Conservation (phyloP, 2,888 invertebrate genomes). For the Oscheius onirici region DNA sequence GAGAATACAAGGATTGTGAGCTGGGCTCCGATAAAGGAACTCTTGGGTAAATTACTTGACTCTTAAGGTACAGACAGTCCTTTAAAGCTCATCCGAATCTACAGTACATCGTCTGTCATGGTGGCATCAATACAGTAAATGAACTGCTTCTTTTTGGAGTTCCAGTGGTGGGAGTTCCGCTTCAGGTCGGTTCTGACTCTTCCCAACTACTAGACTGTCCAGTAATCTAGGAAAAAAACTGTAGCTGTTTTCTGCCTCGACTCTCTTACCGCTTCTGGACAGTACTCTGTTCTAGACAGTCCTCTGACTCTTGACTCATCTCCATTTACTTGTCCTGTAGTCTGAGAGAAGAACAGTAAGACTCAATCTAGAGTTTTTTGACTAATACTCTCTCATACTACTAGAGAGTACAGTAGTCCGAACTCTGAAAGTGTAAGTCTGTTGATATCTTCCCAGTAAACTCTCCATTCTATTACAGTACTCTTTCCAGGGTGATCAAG, state of each 20-base stretch:
- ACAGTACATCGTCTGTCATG: constrained; percentile 62
- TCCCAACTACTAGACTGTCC: neutral
- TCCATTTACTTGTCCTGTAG: neutral
- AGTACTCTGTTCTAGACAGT: neutral
- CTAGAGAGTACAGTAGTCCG: no score
- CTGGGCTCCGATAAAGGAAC: constrained; percentile 66
- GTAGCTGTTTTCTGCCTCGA: no score
- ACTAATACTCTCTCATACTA: no score
- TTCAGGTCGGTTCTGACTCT: constrained; percentile 56
- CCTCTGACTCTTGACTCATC: neutral
- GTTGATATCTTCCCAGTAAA: no score
- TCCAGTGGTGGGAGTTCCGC: constrained; percentile 63
- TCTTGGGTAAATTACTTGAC: constrained; percentile 47
- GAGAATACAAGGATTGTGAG: constrained; percentile 51
- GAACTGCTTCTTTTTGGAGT: constrained; percentile 64
- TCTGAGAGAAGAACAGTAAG: neutral
- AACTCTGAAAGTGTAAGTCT: no score
- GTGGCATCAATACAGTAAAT: constrained; percentile 67
- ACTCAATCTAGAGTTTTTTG: neutral
- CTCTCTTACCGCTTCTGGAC: no score
- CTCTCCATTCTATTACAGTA: neutral
- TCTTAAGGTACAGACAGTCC: neutral
- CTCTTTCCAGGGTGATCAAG: constrained; percentile 60
- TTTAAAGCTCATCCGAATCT: constrained; percentile 61
- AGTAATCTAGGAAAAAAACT: no score